Evolutionary conservation across 2,888 invertebrate species (phyloP).

Genomic region (Plebejus anna): DNA sequence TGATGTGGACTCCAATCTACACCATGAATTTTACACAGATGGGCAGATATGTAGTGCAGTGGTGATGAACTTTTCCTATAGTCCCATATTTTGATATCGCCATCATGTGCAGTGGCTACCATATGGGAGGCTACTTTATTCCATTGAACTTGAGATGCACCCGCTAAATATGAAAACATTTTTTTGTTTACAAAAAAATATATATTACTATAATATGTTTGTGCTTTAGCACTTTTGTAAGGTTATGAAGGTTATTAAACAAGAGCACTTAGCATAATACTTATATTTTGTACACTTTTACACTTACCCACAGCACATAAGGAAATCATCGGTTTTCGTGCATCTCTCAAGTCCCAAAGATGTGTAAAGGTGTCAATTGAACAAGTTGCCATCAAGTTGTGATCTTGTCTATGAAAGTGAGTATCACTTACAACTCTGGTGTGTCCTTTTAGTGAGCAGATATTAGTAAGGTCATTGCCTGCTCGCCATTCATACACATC

Average conservation of each 20-base stretch:
- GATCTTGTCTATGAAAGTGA: conserved; percentile 89
- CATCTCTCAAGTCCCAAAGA: conserved; percentile 95
- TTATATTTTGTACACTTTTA: not conserved
- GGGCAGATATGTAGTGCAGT: conserved; percentile 95
- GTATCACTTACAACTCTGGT: conserved; percentile 93
- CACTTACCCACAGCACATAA: conserved; percentile 90
- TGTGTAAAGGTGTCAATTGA: conserved; percentile 96
- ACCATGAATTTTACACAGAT: conserved; percentile 92
- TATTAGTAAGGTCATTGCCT: conserved; percentile 84
- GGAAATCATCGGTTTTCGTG: conserved; percentile 89
- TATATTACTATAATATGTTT: not conserved
- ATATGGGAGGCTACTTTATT: conserved; percentile 90
- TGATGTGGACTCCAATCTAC: conserved; percentile 95
- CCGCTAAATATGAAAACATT: conserved; percentile 76
- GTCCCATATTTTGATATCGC: conserved; percentile 97
- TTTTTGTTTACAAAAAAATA: not conserved
- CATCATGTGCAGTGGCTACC: conserved; percentile 96
- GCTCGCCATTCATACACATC: conserved; percentile 91
- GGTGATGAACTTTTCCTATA: conserved; percentile 92
- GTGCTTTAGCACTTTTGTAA: not conserved
- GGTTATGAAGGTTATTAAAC: not conserved
- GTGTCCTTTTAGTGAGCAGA: conserved; percentile 87
- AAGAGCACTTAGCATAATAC: not conserved
- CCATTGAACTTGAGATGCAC: conserved; percentile 97
- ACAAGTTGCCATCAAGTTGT: conserved; percentile 85